Conservation (phyloP, 2,888 invertebrate genomes). For the Ryuthela nishihirai region DNA sequence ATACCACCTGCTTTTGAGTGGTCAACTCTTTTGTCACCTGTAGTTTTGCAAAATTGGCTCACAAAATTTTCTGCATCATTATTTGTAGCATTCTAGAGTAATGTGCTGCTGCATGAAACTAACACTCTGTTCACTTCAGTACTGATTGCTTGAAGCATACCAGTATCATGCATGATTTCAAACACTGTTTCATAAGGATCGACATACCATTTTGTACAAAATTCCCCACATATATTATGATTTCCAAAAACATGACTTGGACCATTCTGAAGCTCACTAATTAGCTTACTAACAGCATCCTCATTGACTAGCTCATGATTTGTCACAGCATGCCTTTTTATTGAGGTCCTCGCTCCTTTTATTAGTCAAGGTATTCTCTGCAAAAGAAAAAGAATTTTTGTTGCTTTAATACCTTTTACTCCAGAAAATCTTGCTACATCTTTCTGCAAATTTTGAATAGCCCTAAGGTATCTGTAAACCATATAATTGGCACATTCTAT, state of each 20-base stretch:
- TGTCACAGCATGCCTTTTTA: neutral
- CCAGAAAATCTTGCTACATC: neutral
- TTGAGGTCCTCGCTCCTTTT: neutral
- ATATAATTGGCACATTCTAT: conserved; percentile 5
- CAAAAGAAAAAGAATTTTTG: neutral
- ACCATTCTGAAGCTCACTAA: neutral
- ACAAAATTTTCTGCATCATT: conserved; percentile 4
- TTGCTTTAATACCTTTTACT: neutral
- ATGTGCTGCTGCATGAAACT: neutral
- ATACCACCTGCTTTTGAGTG: too few species aligned
- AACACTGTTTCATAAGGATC: neutral
- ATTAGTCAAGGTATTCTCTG: neutral
- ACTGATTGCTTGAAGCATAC: neutral
- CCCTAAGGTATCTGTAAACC: neutral
- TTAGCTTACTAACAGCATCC: neutral
- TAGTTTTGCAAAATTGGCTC: conserved; percentile 10
- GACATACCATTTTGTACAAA: neutral
- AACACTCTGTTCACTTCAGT: conserved; percentile 5
- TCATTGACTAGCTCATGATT: neutral
- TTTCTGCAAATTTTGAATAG: neutral
- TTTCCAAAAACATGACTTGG: conserved; percentile 2
- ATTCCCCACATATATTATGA: neutral
- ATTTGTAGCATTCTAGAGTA: conserved; percentile 7
- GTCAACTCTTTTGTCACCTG: conserved; percentile 4
- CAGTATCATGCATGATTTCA: neutral